phyloP scores from a whole-genome alignment of 2,888 invertebrate species.

The Agrochola macilenta region DNA sequence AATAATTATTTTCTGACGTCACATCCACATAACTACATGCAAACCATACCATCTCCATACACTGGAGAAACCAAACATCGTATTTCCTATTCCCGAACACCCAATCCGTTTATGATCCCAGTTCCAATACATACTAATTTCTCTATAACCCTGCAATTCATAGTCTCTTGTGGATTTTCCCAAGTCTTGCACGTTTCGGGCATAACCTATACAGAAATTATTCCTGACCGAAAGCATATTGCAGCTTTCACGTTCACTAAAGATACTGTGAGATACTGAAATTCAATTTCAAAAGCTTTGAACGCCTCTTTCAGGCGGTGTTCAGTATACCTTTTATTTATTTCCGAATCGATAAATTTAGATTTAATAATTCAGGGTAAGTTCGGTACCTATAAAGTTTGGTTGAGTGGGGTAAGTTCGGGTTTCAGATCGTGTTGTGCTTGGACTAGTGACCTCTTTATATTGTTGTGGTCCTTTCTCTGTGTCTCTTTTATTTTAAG shows the following conservation, averaged over 20 bases:
- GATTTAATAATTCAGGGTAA: conserved; percentile 62
- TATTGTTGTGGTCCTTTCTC: background rate
- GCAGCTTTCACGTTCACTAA: conserved; percentile 34
- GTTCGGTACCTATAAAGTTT: conserved; percentile 42
- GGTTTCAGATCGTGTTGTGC: conserved; percentile 17
- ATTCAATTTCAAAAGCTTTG: conserved; percentile 67
- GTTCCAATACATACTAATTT: conserved; percentile 48
- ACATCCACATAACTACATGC: background rate
- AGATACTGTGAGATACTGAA: conserved; percentile 50
- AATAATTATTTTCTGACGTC: background rate
- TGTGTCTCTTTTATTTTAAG: background rate
- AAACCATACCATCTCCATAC: background rate
- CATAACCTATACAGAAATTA: conserved; percentile 46
- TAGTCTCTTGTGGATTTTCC: too few relatives aligned
- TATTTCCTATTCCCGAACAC: conserved; percentile 29
- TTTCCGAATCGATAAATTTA: conserved; percentile 66
- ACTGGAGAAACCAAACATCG: conserved; percentile 12
- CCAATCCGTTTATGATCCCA: conserved; percentile 29
- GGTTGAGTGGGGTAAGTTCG: conserved; percentile 27
- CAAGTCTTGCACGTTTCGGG: conserved; percentile 37
- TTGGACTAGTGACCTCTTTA: conserved; percentile 30
- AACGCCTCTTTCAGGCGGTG: conserved; percentile 43
- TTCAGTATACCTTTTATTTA: conserved; percentile 65
- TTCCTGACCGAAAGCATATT: conserved; percentile 50
- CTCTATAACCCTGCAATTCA: conserved; percentile 26